Evolutionary conservation across 2,888 invertebrate genomes (phyloP), one percentile per base, ranked within the genome.

Genomic region (Stenodera caucasica): DNA sequence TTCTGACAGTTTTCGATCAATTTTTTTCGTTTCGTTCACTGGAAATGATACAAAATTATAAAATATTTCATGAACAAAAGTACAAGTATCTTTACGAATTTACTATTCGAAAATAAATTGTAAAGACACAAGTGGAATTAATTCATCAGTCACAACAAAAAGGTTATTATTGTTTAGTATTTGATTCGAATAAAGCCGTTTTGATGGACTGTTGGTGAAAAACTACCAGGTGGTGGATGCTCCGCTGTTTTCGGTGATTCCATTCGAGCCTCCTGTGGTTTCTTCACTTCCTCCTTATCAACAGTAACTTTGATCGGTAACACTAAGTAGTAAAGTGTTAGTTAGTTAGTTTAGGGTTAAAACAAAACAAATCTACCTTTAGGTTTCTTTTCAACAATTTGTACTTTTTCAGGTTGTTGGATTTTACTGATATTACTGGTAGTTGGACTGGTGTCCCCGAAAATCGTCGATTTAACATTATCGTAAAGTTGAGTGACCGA

Each of bases 1-100:
- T 49, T 78, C 78, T 0, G 80, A 73, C 55, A 77, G 68, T 45
- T 72, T 57, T 76, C 12, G 21, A n/a, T n/a, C 23, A 2, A 14
- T 33, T 6, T 29, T 55, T 51, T 15, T 61, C 57, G 32, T 53
- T 30, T 51, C 30, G 18, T n/a, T 57, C 21, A 9, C 45, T 32
- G 49, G 51, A 2, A 14, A 56, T 33, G 14, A 5, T 18, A 2
- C 15, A n/a, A 26, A 52, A 23, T 29, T 21, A 40, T 21, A 21
- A 1, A 18, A 26, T 26, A 4, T 26, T 26, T 5, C 5, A 5
- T 26, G n/a, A n/a, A n/a, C n/a, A n/a, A n/a, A n/a, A n/a, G n/a
- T n/a, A n/a, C n/a, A n/a, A n/a, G n/a, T n/a, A n/a, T n/a, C n/a
- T n/a, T n/a, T n/a, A n/a, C n/a, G n/a, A 32, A 32, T 32, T 9